phyloP scores from a whole-genome alignment of 2,888 invertebrate genomes.

The Yponomeuta evonymella region DNA sequence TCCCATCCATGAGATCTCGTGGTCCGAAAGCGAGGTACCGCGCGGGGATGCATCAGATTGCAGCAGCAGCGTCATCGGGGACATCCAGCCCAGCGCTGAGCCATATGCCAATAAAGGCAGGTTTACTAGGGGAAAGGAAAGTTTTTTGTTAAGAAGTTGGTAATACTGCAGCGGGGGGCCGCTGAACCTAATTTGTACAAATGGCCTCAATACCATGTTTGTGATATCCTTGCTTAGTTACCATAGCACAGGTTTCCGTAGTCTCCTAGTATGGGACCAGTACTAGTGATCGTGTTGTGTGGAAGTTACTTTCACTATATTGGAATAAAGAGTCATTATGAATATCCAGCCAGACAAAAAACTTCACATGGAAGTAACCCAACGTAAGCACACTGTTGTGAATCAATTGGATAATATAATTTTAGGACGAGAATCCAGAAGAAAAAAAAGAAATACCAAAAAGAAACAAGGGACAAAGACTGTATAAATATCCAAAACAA shows the following conservation, averaged over 20 bases:
- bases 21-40: constrained; percentile 28
- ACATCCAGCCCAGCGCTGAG: constrained; percentile 39
- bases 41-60: constrained; percentile 30
- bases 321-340: neutral
- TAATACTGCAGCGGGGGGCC: too few relatives aligned
- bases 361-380: too few relatives aligned
- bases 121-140: constrained; percentile 29
- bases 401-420: too few relatives aligned
- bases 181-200: neutral
- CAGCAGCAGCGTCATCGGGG: constrained; percentile 39
- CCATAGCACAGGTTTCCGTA: too few relatives aligned
- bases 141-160: neutral
- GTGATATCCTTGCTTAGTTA: too few relatives aligned
- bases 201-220: too few relatives aligned
- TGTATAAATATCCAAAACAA: neutral
- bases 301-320: neutral
- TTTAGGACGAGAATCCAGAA: neutral
- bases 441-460: neutral
- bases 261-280: too few relatives aligned
- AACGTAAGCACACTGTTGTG: too few relatives aligned
- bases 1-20: constrained; percentile 20
- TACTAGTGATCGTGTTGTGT: too few relatives aligned
- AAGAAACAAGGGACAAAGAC: neutral
- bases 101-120: constrained; percentile 39
- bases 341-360: too few relatives aligned